Percentiles rank a stretch among this genome's conserved stretches.
phyloP scores from a whole-genome alignment of 2,888 invertebrate species.

The Nephrotoma guestfalica region DNA sequence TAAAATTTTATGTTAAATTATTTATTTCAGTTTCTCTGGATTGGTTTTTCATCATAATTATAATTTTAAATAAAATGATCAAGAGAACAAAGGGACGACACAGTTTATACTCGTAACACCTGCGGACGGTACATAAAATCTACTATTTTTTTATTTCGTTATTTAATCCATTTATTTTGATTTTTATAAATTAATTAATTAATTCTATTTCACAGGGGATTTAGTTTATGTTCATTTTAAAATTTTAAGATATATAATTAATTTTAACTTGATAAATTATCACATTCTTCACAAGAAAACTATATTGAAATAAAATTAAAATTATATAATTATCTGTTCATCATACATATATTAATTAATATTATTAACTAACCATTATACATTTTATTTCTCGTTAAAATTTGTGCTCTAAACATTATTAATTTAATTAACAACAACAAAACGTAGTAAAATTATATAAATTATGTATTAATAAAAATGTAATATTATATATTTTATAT shows the following conservation, averaged over 20 bases:
- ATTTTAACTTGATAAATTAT: not conserved
- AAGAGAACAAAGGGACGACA: not conserved
- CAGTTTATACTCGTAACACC: not conserved
- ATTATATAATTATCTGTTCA: not conserved
- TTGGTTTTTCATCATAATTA: not conserved
- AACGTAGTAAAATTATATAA: not conserved
- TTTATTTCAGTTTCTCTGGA: not conserved
- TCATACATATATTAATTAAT: not conserved
- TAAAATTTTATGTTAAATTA: not conserved
- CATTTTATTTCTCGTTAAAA: not conserved
- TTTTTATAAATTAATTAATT: not conserved
- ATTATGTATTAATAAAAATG: not conserved
- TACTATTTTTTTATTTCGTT: not conserved
- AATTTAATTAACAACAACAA: not conserved
- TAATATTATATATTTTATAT: not conserved
- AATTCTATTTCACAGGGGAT: not conserved
- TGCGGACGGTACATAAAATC: conserved; percentile 3
- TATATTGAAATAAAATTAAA: not conserved
- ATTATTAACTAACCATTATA: not conserved
- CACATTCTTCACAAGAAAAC: not conserved
- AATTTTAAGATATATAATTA: not conserved
- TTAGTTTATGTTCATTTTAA: not conserved
- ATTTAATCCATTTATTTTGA: not conserved
- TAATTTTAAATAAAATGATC: not conserved
- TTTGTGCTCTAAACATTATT: not conserved